A percentile compares a stretch with the other conserved stretches of the same genome.
These are phyloP conservation scores for Pitta sordida DNA, from an alignment of 2,113 vertebrate genomes.

Conservation along the genomic window DNA sequence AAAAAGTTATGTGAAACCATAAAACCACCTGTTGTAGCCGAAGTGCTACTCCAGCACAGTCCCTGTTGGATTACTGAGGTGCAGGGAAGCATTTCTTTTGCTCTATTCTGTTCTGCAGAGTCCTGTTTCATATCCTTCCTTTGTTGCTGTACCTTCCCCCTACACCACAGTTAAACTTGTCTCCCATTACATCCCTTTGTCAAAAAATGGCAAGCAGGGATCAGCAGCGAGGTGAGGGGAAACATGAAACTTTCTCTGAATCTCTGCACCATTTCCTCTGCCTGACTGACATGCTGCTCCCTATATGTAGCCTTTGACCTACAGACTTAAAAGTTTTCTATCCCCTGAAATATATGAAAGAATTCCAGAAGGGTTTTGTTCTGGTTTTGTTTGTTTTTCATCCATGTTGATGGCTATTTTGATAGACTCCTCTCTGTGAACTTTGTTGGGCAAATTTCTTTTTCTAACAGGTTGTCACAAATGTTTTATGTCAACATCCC, in stretches of 20 bases:
- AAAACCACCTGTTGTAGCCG: not conserved
- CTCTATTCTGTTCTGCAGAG: not conserved
- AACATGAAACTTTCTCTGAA: not conserved
- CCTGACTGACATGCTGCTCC: not conserved
- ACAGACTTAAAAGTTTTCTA: not conserved
- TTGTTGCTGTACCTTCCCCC: not conserved
- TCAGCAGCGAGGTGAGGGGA: not conserved
- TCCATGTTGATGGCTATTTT: not conserved
- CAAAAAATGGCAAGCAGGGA: not conserved
- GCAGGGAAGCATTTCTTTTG: not conserved
- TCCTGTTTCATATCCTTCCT: not conserved
- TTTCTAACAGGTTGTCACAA: conserved; percentile 2
- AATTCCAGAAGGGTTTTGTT: not conserved
- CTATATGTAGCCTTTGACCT: not conserved
- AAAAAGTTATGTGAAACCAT: not conserved
- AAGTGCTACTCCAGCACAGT: not conserved
- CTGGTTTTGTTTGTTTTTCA: not conserved
- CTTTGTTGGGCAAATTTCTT: not conserved
- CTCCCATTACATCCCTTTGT: not conserved
- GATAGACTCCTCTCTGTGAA: not conserved
- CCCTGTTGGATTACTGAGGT: not conserved
- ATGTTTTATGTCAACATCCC: conserved; percentile 1
- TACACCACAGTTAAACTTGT: not conserved
- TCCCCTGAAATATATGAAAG: not conserved
- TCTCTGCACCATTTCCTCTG: not conserved